Evolutionary conservation across 2,113 vertebrate species (phyloP).

Genomic region (Beaufortia kweichowensis): DNA sequence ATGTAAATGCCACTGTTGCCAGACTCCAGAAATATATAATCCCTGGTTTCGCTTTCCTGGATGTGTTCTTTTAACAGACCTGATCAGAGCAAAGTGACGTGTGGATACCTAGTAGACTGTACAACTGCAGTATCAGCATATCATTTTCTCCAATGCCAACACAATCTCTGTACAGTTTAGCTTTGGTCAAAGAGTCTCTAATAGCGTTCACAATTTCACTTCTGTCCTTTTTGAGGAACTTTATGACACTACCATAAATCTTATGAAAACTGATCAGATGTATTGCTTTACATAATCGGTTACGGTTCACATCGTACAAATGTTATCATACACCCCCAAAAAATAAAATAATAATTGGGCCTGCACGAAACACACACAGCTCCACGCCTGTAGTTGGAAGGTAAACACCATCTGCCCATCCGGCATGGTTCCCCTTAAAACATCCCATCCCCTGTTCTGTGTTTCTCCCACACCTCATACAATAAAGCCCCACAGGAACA

Average conservation of each 20-base stretch:
- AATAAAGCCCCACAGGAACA: slow-evolving; percentile 38
- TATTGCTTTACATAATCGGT: slow-evolving; percentile 11
- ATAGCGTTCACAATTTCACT: background rate
- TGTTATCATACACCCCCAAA: background rate
- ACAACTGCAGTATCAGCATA: background rate
- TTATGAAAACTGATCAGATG: slow-evolving; percentile 18
- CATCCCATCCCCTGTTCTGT: background rate
- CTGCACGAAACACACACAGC: slow-evolving; percentile 6
- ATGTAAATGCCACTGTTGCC: slow-evolving; percentile 37
- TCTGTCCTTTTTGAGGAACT: background rate
- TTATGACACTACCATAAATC: background rate
- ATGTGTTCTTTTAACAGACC: background rate
- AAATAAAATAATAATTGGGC: background rate
- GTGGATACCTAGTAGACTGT: background rate
- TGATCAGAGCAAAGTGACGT: background rate
- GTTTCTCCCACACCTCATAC: slow-evolving; percentile 11
- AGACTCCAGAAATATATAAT: slow-evolving; percentile 33
- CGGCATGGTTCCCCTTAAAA: slow-evolving; percentile 46
- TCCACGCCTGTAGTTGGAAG: slow-evolving; percentile 50
- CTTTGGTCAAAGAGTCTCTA: too few species aligned
- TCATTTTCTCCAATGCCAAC: background rate
- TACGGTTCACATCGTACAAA: background rate
- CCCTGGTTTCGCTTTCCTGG: slow-evolving; percentile 15
- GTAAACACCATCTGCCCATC: slow-evolving; percentile 68
- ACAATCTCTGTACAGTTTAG: too few species aligned